Conservation (phyloP, 2,888 invertebrate genomes). For the Idaea dimidiata region DNA sequence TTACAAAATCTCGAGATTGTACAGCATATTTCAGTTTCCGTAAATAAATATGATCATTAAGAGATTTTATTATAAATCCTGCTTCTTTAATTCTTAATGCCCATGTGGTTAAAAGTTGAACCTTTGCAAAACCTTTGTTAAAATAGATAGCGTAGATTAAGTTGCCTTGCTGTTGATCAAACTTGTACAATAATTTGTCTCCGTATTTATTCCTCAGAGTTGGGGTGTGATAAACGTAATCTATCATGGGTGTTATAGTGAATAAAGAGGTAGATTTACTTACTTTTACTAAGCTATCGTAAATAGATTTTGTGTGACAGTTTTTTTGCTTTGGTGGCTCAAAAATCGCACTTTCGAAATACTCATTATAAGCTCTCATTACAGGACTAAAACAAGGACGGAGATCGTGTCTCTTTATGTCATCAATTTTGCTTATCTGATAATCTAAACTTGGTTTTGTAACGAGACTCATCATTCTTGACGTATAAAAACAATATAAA, state of each 20-base stretch:
- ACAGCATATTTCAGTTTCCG: background rate
- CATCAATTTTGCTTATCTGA: slow-evolving; percentile 40
- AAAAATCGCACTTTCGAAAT: background rate
- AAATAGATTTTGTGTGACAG: slow-evolving; percentile 4
- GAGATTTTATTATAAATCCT: background rate
- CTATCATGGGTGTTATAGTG: background rate
- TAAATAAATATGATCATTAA: background rate
- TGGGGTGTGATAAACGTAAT: background rate
- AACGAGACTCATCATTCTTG: slow-evolving; percentile 39
- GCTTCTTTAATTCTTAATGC: background rate
- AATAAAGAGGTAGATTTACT: background rate
- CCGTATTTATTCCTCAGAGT: background rate
- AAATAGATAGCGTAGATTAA: background rate
- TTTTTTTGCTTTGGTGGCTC: slow-evolving; percentile 5
- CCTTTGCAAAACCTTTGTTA: background rate
- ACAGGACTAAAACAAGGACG: background rate
- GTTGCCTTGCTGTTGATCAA: background rate
- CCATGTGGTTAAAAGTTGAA: background rate
- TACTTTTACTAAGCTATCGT: background rate
- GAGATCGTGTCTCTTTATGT: slow-evolving; percentile 21
- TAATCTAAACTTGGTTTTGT: slow-evolving; percentile 35
- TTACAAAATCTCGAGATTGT: background rate
- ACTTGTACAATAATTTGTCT: background rate
- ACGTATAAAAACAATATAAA: slow-evolving; percentile 40
- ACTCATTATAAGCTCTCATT: background rate